phyloP scores from a whole-genome alignment of 2,113 vertebrate genomes.

The Elanoides forficatus region DNA sequence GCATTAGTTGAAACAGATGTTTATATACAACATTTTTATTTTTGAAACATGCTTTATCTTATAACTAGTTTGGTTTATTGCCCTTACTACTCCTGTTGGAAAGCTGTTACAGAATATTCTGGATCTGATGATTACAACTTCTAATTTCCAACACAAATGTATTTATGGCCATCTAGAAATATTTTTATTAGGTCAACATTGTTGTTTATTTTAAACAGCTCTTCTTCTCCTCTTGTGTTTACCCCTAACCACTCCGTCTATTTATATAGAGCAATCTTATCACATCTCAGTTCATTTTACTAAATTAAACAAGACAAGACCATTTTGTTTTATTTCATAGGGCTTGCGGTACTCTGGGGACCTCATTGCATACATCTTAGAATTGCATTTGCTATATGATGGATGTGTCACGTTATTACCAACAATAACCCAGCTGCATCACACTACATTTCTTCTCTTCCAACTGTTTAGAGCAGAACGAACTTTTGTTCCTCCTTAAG shows the following conservation, averaged over 20 bases:
- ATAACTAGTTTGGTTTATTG: slow-evolving; percentile 12
- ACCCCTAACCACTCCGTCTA: neutral
- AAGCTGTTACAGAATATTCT: neutral
- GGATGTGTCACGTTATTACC: accelerated
- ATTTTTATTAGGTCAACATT: neutral
- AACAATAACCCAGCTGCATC: neutral
- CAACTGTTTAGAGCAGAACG: neutral
- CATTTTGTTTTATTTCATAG: neutral
- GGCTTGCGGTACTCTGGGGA: neutral
- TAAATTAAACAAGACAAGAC: neutral
- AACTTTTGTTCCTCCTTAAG: neutral
- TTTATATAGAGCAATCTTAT: neutral
- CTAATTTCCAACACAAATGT: neutral
- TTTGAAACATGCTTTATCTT: neutral
- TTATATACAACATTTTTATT: slow-evolving; percentile 27
- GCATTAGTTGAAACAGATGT: slow-evolving; percentile 1
- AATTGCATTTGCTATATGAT: neutral
- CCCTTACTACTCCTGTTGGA: neutral
- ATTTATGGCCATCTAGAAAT: neutral
- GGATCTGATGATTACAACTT: neutral
- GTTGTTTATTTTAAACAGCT: neutral
- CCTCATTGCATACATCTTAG: neutral
- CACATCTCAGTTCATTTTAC: neutral
- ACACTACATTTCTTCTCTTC: neutral
- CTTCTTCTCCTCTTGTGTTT: neutral